These are phyloP conservation scores for Enteromius argenteus DNA, from an alignment of 2,797 vertebrate species.

Conservation along the genomic window DNA sequence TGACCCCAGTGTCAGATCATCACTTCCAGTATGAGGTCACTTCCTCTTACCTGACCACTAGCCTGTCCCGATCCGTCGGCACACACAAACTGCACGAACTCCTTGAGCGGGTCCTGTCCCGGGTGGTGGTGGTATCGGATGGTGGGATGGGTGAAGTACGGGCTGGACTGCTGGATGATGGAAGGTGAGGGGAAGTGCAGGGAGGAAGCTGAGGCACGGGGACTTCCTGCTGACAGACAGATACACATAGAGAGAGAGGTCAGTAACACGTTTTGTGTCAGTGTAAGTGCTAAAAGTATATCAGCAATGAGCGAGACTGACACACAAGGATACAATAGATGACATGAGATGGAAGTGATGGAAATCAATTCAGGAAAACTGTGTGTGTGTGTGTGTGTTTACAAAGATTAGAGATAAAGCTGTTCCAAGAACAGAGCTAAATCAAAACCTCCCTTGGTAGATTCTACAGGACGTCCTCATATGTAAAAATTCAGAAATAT, in stretches of 20 bases:
- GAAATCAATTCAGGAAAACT: not conserved
- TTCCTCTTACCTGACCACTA: slow-evolving; percentile 81
- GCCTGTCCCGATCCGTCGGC: slow-evolving; percentile 86
- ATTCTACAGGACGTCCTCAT: not conserved
- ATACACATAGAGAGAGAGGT: slow-evolving; percentile 39
- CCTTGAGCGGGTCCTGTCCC: slow-evolving; percentile 88
- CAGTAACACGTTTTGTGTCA: not conserved
- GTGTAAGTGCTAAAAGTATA: not conserved
- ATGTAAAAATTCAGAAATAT: not conserved
- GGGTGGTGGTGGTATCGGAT: slow-evolving; percentile 97
- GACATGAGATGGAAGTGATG: slow-evolving; percentile 23
- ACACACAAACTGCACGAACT: slow-evolving; percentile 89
- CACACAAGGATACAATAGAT: slow-evolving; percentile 7
- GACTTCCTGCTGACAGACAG: slow-evolving; percentile 76
- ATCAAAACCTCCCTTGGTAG: not conserved
- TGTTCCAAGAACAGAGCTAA: not conserved
- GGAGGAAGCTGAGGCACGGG: slow-evolving; percentile 83
- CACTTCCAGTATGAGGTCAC: not conserved
- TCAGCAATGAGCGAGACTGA: slow-evolving; percentile 7
- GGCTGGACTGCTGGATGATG: slow-evolving; percentile 97
- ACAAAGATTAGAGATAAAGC: not conserved
- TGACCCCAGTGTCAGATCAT: not conserved
- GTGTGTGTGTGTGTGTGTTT: not conserved
- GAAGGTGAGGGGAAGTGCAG: slow-evolving; percentile 91
- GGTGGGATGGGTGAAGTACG: slow-evolving; percentile 96